Evolutionary conservation across 2,113 vertebrate genomes (phyloP), one percentile per base, ranked within the genome.

Genomic region (Plotosus lineatus): DNA sequence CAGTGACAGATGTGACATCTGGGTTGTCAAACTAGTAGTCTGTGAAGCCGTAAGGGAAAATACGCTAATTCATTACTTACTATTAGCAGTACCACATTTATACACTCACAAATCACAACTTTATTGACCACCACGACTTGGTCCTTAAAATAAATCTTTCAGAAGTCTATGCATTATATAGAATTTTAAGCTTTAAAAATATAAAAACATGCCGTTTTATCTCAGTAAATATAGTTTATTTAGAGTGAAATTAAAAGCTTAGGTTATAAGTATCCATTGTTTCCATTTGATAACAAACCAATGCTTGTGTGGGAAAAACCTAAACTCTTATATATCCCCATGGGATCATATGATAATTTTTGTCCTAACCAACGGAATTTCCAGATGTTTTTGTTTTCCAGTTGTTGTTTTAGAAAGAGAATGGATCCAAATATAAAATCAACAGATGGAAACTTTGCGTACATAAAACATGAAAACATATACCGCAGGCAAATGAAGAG

Each of bases 1-100:
- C 31, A 48, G 88, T 88, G 90, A 90, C 91, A 94, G 91, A 92
- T 93, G 93, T 92, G 90, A 90, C 85, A 90, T 92, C 90, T 92
- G 88, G 88, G 85, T 60, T 58, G 31, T 33, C 44, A 68, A 82
- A 38, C 71, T 82, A 36, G 42, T 50, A 76, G 79, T 60, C 83
- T 85, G 75, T 73, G 78, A 82, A 84, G 31, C 61, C 87, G 69
- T 56, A 65, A 75, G 78, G 11, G 31, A 77, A 75, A 86, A 81
- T 38, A 53, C 63, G 83, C 61, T 51, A 40, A 86, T 88, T 74
- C 80, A 86, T 90, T 86, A 90, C 86, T 56, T 68, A 42, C 82
- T 44, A 63, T 48, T 9, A 38, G 14, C 53, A 76, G 77, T 73
- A 63, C n/a, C 19, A 65, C 15, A 69, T 46, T 58, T 65, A 77